phyloP scores from a whole-genome alignment of 2,888 invertebrate species.

The Plebejus melissa region DNA sequence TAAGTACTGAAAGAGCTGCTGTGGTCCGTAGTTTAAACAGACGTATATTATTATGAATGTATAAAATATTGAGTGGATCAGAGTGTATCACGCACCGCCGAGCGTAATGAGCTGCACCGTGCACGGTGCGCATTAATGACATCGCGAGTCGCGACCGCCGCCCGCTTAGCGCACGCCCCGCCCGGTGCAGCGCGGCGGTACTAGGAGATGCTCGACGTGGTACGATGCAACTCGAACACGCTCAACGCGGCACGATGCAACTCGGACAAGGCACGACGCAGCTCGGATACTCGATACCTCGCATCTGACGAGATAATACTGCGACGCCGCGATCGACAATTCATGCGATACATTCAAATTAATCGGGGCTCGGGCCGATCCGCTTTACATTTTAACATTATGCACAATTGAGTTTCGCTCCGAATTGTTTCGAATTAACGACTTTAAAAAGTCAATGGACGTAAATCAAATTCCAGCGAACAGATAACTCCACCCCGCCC shows the following conservation, averaged over 20 bases:
- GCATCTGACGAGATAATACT: neutral
- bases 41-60: neutral
- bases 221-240: neutral
- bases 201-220: too few relatives aligned
- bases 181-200: neutral
- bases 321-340: neutral
- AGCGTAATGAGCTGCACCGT: neutral
- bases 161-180: neutral
- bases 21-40: neutral
- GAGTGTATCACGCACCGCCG: neutral
- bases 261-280: neutral
- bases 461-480: slow-evolving; percentile 4
- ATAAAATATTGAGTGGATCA: neutral
- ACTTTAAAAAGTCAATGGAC: slow-evolving; percentile 13
- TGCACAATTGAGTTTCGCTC: slow-evolving; percentile 12
- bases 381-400: slow-evolving; percentile 18
- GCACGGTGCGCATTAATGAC: neutral
- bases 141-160: neutral
- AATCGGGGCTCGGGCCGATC: neutral
- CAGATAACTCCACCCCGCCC: neutral
- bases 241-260: neutral
- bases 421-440: slow-evolving; percentile 11
- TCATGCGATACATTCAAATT: slow-evolving; percentile 7
- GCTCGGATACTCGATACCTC: neutral
- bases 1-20: too few relatives aligned